Conservation (phyloP, 2,888 invertebrate genomes). For the Poecilobothrus nobilitatus region DNA sequence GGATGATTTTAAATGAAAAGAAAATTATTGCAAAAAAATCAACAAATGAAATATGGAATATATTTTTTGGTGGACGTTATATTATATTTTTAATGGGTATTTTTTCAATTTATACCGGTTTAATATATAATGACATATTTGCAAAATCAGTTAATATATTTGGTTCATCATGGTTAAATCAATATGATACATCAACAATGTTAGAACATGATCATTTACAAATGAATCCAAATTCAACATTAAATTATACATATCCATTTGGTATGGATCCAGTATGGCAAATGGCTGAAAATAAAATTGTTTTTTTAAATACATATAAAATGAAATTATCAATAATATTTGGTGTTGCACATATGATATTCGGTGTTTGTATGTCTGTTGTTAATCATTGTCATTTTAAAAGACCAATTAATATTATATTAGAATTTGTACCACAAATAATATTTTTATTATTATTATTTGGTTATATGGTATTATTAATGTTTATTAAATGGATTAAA, state of each 20-base stretch:
- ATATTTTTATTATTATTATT: conserved; percentile 80
- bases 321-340: conserved; percentile 94
- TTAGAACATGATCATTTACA: conserved; percentile 47
- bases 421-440: conserved; percentile 88
- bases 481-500: conserved; percentile 85
- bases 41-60: conserved; percentile 87
- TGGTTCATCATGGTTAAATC: conserved; percentile 72
- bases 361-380: conserved; percentile 81
- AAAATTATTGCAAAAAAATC: conserved; percentile 59
- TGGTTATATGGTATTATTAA: conserved; percentile 84
- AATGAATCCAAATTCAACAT: conserved; percentile 55
- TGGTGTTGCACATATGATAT: conserved; percentile 90
- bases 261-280: conserved; percentile 78
- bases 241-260: conserved; percentile 56
- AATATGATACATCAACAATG: conserved; percentile 51
- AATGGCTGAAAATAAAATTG: conserved; percentile 81
- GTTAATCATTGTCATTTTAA: conserved; percentile 70
- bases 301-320: conserved; percentile 91
- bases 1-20: conserved; percentile 77
- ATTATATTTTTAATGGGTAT: conserved; percentile 94
- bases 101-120: conserved; percentile 95
- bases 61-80: conserved; percentile 96
- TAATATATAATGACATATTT: conserved; percentile 96
- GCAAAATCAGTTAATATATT: conserved; percentile 93
- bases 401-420: conserved; percentile 58